A percentile compares a stretch with the other conserved stretches of the same genome.
Conservation (phyloP, 1,140 invertebrate genomes). For the Notospermus geniculatus region DNA sequence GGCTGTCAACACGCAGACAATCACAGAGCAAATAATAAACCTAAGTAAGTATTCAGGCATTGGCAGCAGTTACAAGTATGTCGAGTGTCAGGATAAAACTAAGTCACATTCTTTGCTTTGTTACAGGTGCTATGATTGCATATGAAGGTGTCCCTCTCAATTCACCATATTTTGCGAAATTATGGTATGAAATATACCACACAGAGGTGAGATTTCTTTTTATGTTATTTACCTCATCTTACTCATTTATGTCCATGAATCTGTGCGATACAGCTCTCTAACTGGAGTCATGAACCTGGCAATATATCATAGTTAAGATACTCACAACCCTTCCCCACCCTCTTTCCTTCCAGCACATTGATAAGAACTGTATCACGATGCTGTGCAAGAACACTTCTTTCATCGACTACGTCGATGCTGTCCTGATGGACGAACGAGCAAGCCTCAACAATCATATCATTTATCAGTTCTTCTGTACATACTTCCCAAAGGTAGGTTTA, state of each 20-base stretch:
- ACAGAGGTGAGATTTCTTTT: slow-evolving; percentile 62
- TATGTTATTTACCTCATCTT: neutral
- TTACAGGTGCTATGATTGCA: slow-evolving; percentile 71
- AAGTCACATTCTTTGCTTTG: slow-evolving; percentile 6
- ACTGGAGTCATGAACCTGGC: too few species aligned
- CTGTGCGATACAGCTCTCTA: too few species aligned
- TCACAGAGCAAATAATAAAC: slow-evolving; percentile 75
- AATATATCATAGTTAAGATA: neutral
- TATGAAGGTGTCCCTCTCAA: slow-evolving; percentile 81
- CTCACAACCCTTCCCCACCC: neutral
- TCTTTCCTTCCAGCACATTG: slow-evolving; percentile 62
- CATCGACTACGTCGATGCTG: slow-evolving; percentile 78
- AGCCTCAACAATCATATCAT: slow-evolving; percentile 75
- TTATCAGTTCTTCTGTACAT: slow-evolving; percentile 77
- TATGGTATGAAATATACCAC: slow-evolving; percentile 75
- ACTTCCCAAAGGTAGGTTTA: slow-evolving; percentile 72
- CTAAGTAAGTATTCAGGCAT: slow-evolving; percentile 66
- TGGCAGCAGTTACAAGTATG: too few species aligned
- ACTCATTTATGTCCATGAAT: too few species aligned
- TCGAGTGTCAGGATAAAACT: too few species aligned
- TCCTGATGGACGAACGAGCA: slow-evolving; percentile 75
- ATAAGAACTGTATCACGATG: slow-evolving; percentile 74
- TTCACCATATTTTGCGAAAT: slow-evolving; percentile 77
- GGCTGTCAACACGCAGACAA: slow-evolving; percentile 77
- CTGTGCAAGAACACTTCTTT: slow-evolving; percentile 75